Evolutionary conservation across 2,113 vertebrate species (phyloP).

Genomic region (Neomonachus schauinslandi): DNA sequence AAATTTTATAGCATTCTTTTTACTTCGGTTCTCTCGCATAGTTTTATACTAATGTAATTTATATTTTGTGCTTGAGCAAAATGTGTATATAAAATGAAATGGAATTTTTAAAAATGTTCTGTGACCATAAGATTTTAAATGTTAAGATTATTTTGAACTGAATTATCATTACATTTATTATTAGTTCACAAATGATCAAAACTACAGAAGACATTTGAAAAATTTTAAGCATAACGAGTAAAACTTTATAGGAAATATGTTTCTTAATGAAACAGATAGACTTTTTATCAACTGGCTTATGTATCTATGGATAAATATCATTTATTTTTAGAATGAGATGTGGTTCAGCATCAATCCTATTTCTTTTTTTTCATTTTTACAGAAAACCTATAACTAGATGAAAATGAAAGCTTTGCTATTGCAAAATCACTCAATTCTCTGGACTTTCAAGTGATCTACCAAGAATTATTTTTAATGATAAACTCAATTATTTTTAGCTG

Average conservation of each 20-base stretch:
- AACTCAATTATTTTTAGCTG: not conserved
- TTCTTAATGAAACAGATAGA: not conserved
- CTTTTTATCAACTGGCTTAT: not conserved
- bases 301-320: not conserved
- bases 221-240: not conserved
- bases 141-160: not conserved
- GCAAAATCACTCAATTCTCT: not conserved
- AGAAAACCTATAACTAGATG: not conserved
- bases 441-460: not conserved
- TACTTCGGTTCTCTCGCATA: not conserved
- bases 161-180: not conserved
- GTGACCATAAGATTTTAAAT: not conserved
- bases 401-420: not conserved
- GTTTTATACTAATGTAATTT: slow-evolving; percentile 5
- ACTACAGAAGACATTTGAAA: not conserved
- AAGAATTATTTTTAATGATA: not conserved
- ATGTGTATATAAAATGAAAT: not conserved
- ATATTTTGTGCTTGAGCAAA: not conserved
- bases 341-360: not conserved
- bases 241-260: not conserved
- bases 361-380: not conserved
- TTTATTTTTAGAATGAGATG: not conserved
- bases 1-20: not conserved
- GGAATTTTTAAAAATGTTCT: not conserved
- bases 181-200: not conserved